Conservation (phyloP, 2,888 invertebrate species). For the Halictus quadricinctus region DNA sequence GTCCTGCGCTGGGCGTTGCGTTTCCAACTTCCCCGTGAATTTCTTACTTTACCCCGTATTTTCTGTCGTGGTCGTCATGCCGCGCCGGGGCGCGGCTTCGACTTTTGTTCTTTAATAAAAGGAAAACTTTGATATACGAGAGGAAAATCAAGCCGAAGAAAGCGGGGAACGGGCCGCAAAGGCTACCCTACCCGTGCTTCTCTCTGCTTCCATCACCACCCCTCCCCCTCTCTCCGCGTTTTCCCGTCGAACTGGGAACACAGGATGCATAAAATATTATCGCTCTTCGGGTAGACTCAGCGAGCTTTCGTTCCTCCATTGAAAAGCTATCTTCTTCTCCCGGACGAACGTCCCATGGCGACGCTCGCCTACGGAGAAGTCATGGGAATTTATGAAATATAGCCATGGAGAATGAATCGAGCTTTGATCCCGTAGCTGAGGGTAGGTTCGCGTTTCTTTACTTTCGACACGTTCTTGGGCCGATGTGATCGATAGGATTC, state of each 20-base stretch:
- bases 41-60: constrained; percentile 32
- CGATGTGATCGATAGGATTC: not conserved
- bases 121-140: constrained; percentile 40
- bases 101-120: constrained; percentile 46
- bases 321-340: constrained; percentile 57
- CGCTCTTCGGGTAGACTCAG: constrained; percentile 59
- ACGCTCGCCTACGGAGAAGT: not conserved
- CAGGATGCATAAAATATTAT: constrained; percentile 64
- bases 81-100: constrained; percentile 23
- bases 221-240: not conserved
- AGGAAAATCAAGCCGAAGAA: constrained; percentile 20
- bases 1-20: not conserved
- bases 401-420: constrained; percentile 2
- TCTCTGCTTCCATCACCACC: not conserved
- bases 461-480: not conserved
- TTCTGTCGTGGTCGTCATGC: constrained; percentile 29
- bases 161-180: not conserved
- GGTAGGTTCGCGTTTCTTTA: not conserved
- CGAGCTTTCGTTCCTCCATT: constrained; percentile 59
- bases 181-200: not conserved
- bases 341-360: constrained; percentile 21
- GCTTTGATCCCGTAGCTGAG: not conserved
- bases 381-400: constrained; percentile 63
- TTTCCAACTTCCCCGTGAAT: not conserved
- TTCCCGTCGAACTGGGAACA: not conserved